phyloP scores from a whole-genome alignment of 2,888 invertebrate genomes.

The Parnassius smintheus region DNA sequence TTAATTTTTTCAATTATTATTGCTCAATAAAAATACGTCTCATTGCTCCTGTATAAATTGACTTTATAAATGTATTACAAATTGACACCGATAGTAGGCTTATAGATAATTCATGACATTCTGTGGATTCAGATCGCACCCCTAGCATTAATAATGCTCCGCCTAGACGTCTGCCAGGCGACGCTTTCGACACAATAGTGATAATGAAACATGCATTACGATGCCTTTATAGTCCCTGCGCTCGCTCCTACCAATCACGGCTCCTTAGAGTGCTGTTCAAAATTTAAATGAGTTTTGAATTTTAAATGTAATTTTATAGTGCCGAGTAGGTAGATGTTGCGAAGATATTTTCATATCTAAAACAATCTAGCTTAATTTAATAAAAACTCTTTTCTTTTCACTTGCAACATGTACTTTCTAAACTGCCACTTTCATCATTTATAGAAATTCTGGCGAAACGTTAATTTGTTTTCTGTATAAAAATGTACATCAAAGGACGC shows the following conservation, averaged over 20 bases:
- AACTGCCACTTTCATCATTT: too few relatives aligned
- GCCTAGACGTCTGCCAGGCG: conserved; percentile 57
- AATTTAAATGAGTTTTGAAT: conserved; percentile 56
- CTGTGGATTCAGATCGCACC: conserved; percentile 61
- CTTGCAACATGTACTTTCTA: too few relatives aligned
- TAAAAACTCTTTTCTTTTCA: background rate
- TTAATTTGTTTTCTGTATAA: too few relatives aligned
- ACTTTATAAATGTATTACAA: conserved; percentile 28
- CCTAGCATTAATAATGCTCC: conserved; percentile 44
- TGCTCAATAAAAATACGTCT: conserved; percentile 1
- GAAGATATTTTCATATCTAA: background rate
- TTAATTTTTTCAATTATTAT: too few relatives aligned
- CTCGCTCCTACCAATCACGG: conserved; percentile 50
- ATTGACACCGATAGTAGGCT: conserved; percentile 20
- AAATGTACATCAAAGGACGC: too few relatives aligned
- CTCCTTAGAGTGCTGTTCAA: conserved; percentile 43
- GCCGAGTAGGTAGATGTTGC: background rate
- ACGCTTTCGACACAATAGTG: conserved; percentile 42
- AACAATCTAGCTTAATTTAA: background rate
- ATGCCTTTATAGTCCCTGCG: conserved; percentile 37
- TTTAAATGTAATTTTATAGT: conserved; percentile 36
- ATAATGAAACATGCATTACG: conserved; percentile 49
- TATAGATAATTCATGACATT: conserved; percentile 64
- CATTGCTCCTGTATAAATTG: background rate
- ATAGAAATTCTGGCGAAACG: too few relatives aligned